Evolutionary conservation across 2,113 vertebrate species (phyloP).

Genomic region (Felis chaus): DNA sequence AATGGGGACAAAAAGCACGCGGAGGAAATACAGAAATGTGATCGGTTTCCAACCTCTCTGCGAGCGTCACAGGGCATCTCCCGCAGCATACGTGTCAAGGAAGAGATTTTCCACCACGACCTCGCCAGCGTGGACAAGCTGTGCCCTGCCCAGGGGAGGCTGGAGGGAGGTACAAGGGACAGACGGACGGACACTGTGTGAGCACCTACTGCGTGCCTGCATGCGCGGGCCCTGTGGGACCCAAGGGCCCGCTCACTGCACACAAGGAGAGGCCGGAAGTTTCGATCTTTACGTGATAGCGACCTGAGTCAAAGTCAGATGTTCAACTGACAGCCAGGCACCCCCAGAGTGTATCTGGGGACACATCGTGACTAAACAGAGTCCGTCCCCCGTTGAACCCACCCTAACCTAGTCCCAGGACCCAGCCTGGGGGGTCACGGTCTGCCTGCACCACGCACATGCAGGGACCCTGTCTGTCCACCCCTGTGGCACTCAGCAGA

Average conservation of each 20-base stretch:
- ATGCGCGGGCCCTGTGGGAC: neutral
- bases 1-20: neutral
- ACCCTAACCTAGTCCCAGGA: neutral
- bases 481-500: neutral
- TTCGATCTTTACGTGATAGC: neutral
- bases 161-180: no score
- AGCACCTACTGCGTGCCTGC: neutral
- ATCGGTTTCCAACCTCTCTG: neutral
- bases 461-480: neutral
- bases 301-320: no score
- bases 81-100: accelerated
- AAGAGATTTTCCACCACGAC: neutral
- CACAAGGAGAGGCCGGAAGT: accelerated
- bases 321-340: no score
- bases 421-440: neutral
- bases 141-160: no score
- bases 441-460: accelerated
- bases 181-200: neutral
- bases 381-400: neutral
- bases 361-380: neutral
- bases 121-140: no score
- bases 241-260: neutral
- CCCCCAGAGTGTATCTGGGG: neutral
- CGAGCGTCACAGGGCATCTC: neutral
- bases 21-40: no score